Base-by-base conservation (phyloP, 2,888 invertebrate genomes). In the Drosophila leonis region DNA sequence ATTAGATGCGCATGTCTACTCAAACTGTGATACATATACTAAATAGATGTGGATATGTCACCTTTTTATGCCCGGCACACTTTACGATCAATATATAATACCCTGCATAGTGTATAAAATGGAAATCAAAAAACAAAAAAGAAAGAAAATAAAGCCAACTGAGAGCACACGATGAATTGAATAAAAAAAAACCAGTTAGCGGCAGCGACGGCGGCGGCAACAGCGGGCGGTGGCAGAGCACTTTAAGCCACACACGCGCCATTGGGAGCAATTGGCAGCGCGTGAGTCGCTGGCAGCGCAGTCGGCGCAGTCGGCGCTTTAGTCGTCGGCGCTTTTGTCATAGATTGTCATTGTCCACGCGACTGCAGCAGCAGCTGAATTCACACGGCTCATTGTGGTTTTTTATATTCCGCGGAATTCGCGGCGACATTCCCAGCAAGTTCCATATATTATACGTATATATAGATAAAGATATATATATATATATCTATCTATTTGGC, bases 321-420 rank as follows among this genome's bases (percentile, higher is more conserved):
- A 12, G 66, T 62, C 52, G 70, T 24, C 78, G 78, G 78, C 70
- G 74, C 78, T 74, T 86, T 82, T 82, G 80, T 82, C 83, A 86
- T 72, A 84, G 89, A 83, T 79, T 77, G 90, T 71, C 85, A 71
- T 72, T 77, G 81, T 75, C 80, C 90, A 84, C 85, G 84, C 84
- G 90, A 89, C 84, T 87, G 89, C 79, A 73, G 62, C 82, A 85
- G 90, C 82, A 85, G 90, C 82, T 85, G 90, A 85, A 59, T 89
- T 85, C 90, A 85, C 84, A 85, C 90, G 90, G 61, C 72, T 74
- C 74, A 74, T 80, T 88, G 86, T 77, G 80, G 88, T 61, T 82
- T 60, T 68, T 60, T 72, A 71, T 74, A 71, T 73, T 84, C 65
- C 78, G 68, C 65, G 82, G 88, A 90, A 86, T 85, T 82, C 48